Base-by-base conservation (phyloP, 2,113 vertebrate species). In the Puffinus mauretanicus region DNA sequence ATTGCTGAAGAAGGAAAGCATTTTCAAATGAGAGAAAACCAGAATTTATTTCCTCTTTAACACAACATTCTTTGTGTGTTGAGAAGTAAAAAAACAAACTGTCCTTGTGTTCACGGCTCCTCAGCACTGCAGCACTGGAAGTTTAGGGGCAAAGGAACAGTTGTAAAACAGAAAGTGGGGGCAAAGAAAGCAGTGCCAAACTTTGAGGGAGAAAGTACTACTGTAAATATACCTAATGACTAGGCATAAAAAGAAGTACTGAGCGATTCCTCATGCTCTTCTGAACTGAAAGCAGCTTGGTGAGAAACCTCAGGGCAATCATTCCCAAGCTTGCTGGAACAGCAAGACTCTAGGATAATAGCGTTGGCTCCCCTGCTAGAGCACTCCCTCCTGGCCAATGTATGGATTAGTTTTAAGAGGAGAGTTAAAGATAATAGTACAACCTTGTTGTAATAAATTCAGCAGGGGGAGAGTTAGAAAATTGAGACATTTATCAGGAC, bases 191-290 rank as follows among this genome's bases (percentile, higher is more conserved):
- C 55, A 62, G 78, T 86, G 91, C 70, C 94, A 95, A 79, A 80
- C 80, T 95, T 88, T 51, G 83, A 91, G 57, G 67, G 52, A 78
- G 90, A 95, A 97, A 95, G 86, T 73, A 66, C 62, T 91, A 90
- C 95, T 94, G 94, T 95, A 95, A 96, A 97, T 97, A 97, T 94
- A 94, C 82, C 79, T 77, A 93, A 94, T 85, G 91, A 91, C 91
- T 81, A 62, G 70, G 64, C 84, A 82, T 96, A 82, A 97, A 97
- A 96, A 91, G 69, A 79, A 58, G 72, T 64, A 57, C 72, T 57
- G 71, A 91, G 85, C 91, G 71, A 93, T 90, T 93, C 82, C 67
- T 95, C 76, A 54, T 64, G 95, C 64, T 84, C 76, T 81, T 94
- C 92, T 81, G 76, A 93, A 70, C 60, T 92, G 88, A 94, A 94